Percentiles rank a stretch among this genome's conserved stretches.
Evolutionary conservation across 1,140 invertebrate species (phyloP).

Genomic region (Scaptodrosophila lebanonensis): DNA sequence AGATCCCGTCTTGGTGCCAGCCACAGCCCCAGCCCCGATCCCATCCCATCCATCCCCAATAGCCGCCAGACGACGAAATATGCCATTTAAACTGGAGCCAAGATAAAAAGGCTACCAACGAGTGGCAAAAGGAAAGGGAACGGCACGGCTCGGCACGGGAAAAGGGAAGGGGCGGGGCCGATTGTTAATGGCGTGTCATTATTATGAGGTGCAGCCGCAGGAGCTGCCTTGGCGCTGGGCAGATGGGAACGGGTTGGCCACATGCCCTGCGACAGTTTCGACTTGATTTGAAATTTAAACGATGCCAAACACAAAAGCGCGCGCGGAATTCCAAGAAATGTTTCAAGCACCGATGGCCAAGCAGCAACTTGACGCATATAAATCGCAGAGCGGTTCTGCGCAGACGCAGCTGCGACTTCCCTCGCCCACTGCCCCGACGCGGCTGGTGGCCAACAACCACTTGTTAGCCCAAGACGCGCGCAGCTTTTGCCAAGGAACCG

Average conservation of each 20-base stretch:
- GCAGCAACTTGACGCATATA: conserved; percentile 55
- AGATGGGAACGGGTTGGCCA: conserved; percentile 40
- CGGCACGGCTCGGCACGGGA: conserved; percentile 9
- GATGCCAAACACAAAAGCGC: conserved; percentile 57
- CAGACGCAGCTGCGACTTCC: conserved; percentile 56
- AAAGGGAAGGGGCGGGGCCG: conserved; percentile 24
- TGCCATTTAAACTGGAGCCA: conserved; percentile 69
- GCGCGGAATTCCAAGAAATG: conserved; percentile 65
- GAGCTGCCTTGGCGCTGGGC: conserved; percentile 16
- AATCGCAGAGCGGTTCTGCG: conserved; percentile 61
- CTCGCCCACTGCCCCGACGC: conserved; percentile 5
- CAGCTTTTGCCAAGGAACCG: conserved; percentile 33
- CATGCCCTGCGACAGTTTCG: conserved; percentile 66
- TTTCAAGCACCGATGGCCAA: neutral
- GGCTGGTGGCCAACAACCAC: conserved; percentile 58
- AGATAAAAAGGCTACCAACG: neutral
- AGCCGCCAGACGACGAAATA: conserved; percentile 36
- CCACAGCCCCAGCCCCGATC: no score
- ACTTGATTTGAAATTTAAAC: conserved; percentile 70
- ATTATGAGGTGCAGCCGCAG: conserved; percentile 52
- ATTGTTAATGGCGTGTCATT: conserved; percentile 72
- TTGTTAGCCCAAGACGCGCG: conserved; percentile 66
- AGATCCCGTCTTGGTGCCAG: no score
- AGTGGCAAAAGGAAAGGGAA: neutral
- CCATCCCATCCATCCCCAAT: no score